phyloP scores from a whole-genome alignment of 1,140 invertebrate species.

The Drosophila baimaii region DNA sequence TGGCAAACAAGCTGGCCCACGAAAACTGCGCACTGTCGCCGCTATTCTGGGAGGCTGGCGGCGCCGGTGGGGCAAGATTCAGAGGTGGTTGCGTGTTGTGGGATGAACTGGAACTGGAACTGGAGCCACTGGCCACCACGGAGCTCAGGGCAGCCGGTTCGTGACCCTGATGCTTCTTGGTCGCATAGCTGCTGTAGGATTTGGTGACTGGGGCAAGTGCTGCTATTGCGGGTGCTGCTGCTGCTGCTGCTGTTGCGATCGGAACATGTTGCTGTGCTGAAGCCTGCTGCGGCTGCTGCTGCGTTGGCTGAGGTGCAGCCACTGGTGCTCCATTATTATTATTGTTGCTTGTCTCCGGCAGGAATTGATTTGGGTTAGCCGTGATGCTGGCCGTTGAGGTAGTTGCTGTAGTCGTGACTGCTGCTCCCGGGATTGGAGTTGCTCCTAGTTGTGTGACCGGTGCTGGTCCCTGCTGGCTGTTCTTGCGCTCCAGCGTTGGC shows the following conservation, averaged over 20 bases:
- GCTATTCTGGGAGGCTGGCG: conserved; percentile 65
- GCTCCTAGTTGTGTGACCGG: no score
- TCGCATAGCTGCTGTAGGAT: conserved; percentile 40
- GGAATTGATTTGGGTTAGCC: conserved; percentile 76
- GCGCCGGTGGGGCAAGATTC: conserved; percentile 65
- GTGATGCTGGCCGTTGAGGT: conserved; percentile 81
- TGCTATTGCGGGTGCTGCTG: conserved; percentile 13
- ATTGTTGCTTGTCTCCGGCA: conserved; percentile 55
- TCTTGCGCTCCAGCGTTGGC: conserved; percentile 66
- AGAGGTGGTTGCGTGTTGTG: conserved; percentile 51
- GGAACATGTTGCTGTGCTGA: no score
- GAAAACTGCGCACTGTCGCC: conserved; percentile 63
- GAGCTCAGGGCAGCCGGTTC: conserved; percentile 12
- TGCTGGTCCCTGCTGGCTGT: conserved; percentile 58
- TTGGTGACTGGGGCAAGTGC: conserved; percentile 51
- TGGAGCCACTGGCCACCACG: conserved; percentile 16
- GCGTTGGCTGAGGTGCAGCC: conserved; percentile 26
- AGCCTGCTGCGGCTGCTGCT: no score
- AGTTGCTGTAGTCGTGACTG: conserved; percentile 50
- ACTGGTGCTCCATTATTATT: conserved; percentile 26
- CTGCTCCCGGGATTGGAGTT: no score
- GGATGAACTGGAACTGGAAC: conserved; percentile 13
- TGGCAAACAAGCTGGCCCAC: conserved; percentile 70
- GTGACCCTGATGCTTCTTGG: conserved; percentile 41
- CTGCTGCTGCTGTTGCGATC: conserved; percentile 6